phyloP scores from a whole-genome alignment of 2,797 vertebrate species.

The Trematomus bernacchii region DNA sequence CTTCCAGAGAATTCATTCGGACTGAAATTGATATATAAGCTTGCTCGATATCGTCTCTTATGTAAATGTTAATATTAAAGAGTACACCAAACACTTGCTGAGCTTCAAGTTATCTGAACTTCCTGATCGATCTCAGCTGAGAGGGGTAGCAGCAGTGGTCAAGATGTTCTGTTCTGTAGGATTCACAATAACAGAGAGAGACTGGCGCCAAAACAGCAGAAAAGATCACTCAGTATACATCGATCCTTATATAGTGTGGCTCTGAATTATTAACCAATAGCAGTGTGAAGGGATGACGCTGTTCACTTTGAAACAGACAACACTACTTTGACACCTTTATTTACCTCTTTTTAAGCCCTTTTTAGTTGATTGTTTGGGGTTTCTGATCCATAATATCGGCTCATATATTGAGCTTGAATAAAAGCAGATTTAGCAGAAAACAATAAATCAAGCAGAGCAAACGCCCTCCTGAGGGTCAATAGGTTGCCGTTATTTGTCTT shows the following conservation, averaged over 20 bases:
- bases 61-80: constrained; percentile 57
- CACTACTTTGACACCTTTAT: background rate
- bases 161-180: background rate
- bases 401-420: background rate
- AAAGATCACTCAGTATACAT: background rate
- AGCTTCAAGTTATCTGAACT: constrained; percentile 37
- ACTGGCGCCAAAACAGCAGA: background rate
- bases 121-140: constrained; percentile 41
- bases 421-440: no score
- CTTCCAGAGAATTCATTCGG: constrained; percentile 35
- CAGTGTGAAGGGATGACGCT: background rate
- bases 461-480: no score
- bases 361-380: background rate
- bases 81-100: constrained; percentile 21
- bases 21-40: constrained; percentile 52
- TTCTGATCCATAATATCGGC: background rate
- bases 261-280: background rate
- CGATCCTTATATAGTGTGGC: background rate
- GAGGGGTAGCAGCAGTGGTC: background rate
- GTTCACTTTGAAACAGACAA: background rate
- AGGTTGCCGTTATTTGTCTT: no score
- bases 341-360: background rate
- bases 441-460: no score
- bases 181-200: constrained; percentile 8
- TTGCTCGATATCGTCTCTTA: constrained; percentile 21